Base-by-base conservation (phyloP, 37 sponge, comb jelly and placozoan species). In the Aphrocallistes beatrix region DNA sequence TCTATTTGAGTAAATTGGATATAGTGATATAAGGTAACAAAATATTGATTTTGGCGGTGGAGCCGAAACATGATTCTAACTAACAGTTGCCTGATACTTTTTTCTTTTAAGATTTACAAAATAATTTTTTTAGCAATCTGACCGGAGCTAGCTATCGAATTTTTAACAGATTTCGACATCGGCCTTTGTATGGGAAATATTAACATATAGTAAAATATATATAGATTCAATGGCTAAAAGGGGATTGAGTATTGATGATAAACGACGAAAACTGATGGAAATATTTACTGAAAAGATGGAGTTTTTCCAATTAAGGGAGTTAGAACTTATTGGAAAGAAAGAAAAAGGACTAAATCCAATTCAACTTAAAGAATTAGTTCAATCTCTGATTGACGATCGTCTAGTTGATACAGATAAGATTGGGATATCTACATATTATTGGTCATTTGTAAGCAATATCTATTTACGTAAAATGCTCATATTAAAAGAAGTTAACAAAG, bases 301-400 rank as follows among this genome's bases (percentile, higher is more conserved):
- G 30, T 91, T 95, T 39, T 97, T 88, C 69, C 98, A 97, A 81
- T 87, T 97, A 37, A 97, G 95, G 81, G 99, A 97, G 42, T 82
- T 97, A 37, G 99, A 97, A 85, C 92, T 92, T 85, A 90, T 97
- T 38, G 94, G 90, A 38, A 92, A 84, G n/a, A 97, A 94, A 85
- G 93, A 93, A 90, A 97, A 97, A 90, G 99, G 95, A 75, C 93
- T 97, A 13, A 97, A 94, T 96, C 89, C 97, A 21, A 94, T 94
- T 94, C 90, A 92, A 37, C 95, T 97, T 37, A 97, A 95, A 88
- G 99, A 97, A 6, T 87, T 97, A 25, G 40, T 97, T 37, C 99
- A 97, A 82, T 90, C 92, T 38, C 85, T 97, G 37, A 94, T 97
- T 37, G 99, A 97, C 85, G 99, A 97, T 87, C 87, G 48, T 23